Conservation (phyloP, 2,888 invertebrate genomes). For the Charanyca ferruginea region DNA sequence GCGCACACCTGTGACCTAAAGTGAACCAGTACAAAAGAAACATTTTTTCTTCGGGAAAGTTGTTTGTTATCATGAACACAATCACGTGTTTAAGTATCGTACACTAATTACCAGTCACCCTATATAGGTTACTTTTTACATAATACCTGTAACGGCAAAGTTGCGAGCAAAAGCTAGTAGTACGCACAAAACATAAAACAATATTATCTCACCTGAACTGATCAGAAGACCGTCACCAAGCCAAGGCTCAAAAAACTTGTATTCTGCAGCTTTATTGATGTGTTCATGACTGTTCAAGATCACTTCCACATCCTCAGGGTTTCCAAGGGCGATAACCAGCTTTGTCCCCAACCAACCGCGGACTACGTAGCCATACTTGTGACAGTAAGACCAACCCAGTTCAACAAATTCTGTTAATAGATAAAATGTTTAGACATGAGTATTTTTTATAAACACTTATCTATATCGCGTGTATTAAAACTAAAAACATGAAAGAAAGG, state of each 20-base stretch:
- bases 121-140: no score
- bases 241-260: conserved; percentile 95
- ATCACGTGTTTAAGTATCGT: no score
- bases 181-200: neutral
- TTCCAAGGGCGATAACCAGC: conserved; percentile 92
- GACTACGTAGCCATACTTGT: conserved; percentile 89
- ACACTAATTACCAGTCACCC: no score
- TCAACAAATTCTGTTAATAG: conserved; percentile 90
- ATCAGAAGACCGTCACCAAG: conserved; percentile 95
- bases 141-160: no score
- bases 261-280: conserved; percentile 94
- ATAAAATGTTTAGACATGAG: neutral
- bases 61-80: no score
- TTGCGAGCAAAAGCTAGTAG: no score
- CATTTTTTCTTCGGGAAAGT: no score
- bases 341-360: conserved; percentile 93
- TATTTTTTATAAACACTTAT: no score
- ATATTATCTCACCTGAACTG: conserved; percentile 92
- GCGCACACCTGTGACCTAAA: no score
- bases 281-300: conserved; percentile 94
- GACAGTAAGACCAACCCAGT: conserved; percentile 84
- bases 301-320: conserved; percentile 94
- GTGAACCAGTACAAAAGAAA: no score
- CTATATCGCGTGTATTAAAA: no score
- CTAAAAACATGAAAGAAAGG: no score